These are phyloP conservation scores for Octomys mimax DNA, from an alignment of 2,797 vertebrate species.

Conservation along the genomic window DNA sequence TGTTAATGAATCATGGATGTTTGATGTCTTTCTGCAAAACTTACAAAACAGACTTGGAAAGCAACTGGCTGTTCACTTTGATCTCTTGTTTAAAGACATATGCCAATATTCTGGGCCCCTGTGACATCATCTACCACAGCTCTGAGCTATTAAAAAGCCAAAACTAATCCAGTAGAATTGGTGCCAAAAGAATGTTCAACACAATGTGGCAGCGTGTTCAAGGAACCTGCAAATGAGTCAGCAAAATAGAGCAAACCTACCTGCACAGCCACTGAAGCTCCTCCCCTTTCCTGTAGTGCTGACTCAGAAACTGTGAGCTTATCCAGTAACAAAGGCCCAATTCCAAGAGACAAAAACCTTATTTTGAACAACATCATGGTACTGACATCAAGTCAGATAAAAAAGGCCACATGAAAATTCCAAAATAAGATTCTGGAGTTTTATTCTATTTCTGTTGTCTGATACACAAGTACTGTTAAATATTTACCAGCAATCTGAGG, in stretches of 20 bases:
- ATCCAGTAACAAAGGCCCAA: not conserved
- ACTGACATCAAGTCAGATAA: constrained; percentile 26
- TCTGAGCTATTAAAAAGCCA: constrained; percentile 31
- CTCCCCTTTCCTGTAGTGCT: not conserved
- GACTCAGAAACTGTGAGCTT: not conserved
- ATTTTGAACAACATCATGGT: constrained; percentile 41
- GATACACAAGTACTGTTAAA: constrained; percentile 71
- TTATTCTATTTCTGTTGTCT: constrained; percentile 61
- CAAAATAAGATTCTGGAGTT: not conserved
- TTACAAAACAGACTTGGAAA: constrained; percentile 51
- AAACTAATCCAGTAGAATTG: constrained; percentile 31
- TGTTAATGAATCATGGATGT: constrained; percentile 56
- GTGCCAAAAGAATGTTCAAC: constrained; percentile 21
- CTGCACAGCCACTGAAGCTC: not conserved
- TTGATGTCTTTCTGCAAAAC: constrained; percentile 46
- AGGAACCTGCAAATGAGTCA: not conserved
- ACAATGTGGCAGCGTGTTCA: not conserved
- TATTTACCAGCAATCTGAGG: constrained; percentile 71
- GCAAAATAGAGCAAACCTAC: not conserved
- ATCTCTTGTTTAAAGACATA: constrained; percentile 66
- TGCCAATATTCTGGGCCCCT: constrained; percentile 27
- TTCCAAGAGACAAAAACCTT: not conserved
- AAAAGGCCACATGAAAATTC: not conserved
- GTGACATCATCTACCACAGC: constrained; percentile 24
- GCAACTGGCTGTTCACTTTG: constrained; percentile 60